Evolutionary conservation across 2,888 invertebrate genomes (phyloP), one percentile per base, ranked within the genome.

Genomic region (Tetramorium bicarinatum): DNA sequence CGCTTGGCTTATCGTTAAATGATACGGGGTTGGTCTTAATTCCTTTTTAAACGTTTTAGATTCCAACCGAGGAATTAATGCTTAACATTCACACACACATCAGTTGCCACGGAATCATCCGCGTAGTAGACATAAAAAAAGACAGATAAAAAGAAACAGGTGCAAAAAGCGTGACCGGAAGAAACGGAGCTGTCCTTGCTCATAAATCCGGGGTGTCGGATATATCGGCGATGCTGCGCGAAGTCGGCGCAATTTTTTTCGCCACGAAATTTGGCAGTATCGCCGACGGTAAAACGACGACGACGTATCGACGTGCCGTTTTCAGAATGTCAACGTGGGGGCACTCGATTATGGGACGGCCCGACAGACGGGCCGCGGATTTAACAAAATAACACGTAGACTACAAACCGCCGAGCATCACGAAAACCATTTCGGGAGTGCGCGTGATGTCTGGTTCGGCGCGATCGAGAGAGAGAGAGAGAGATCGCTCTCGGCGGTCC

Each of bases 261-360:
- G 25, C 25, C 64, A 3, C n/a, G 74, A 29, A 74, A 74, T 29
- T 74, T 74, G 21, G 52, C 71, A 3, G 29, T 7, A 4, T 41
- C 15, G 54, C 4, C 15, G 29, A 59, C 44, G 13, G 49, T 38
- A 38, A 64, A 64, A 76, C 64, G 64, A 41, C 64, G 64, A 41
- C 72, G 72, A 76, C 76, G 15, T 76, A 76, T 76, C 76, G 76
- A 76, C 52, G 64, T 52, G 38, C 41, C 52, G 76, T 64, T 64
- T 34, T 52, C 21, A 1, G 18, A 64, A 76, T 34, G 76, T 76
- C 76, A 76, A 76, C 76, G 38, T 25, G 34, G 49, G 34, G 6
- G 47, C 54, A 2, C 62, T 41, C 41, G 62, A 62, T 64, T 64
- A 64, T 21, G 49, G 3, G 13, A 64, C 56, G 34, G 7, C 38